These are phyloP conservation scores for Aporophyla lueneburgensis DNA, from an alignment of 2,888 invertebrate species.

Conservation along the genomic window DNA sequence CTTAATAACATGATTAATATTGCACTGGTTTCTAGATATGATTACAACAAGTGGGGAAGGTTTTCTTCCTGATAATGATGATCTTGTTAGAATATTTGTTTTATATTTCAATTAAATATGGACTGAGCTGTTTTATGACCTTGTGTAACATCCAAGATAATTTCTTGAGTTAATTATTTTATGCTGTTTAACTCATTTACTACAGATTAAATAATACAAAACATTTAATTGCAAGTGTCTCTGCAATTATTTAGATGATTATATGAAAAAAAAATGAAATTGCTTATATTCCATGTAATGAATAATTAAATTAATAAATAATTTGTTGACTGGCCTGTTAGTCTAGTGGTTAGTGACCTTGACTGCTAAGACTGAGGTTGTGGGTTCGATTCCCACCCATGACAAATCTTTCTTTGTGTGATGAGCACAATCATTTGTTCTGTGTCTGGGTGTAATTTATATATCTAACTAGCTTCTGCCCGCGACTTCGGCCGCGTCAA, in stretches of 20 bases:
- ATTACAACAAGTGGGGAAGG: slow-evolving; percentile 15
- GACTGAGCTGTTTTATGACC: slow-evolving; percentile 25
- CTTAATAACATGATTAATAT: not conserved
- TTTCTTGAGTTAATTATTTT: slow-evolving; percentile 18
- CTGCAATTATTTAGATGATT: not conserved
- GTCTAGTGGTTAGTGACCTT: too few relatives aligned
- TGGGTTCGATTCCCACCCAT: too few relatives aligned
- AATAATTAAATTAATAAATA: too few relatives aligned
- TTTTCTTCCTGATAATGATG: not conserved
- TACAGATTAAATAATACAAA: not conserved
- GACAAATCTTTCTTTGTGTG: too few relatives aligned
- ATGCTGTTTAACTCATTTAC: slow-evolving; percentile 11
- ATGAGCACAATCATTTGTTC: too few relatives aligned
- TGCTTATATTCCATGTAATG: too few relatives aligned
- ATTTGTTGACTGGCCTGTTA: too few relatives aligned
- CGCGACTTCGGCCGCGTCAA: too few relatives aligned
- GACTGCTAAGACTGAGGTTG: too few relatives aligned
- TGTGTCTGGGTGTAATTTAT: too few relatives aligned
- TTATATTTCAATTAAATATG: slow-evolving; percentile 9
- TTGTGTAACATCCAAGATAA: slow-evolving; percentile 34
- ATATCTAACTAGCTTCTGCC: too few relatives aligned
- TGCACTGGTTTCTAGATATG: slow-evolving; percentile 4
- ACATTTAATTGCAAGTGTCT: not conserved
- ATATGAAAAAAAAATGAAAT: too few relatives aligned
- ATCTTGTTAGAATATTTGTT: slow-evolving; percentile 22